A percentile compares a stretch with the other conserved stretches of the same genome.
Evolutionary conservation across 1,140 invertebrate species (phyloP).

Genomic region (Onthophagus taurus): DNA sequence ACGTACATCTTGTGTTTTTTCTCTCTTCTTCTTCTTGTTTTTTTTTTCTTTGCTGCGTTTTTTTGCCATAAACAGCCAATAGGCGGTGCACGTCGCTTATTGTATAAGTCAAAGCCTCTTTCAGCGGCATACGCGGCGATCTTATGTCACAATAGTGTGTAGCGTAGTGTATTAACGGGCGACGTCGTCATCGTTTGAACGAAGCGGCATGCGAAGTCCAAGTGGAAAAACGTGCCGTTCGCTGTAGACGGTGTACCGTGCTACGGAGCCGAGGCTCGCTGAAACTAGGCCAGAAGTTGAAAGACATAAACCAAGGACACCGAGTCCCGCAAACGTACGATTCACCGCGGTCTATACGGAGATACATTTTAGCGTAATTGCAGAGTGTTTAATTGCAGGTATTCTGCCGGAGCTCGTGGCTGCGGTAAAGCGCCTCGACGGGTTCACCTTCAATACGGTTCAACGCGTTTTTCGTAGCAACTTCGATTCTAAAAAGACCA

Average conservation of each 20-base stretch:
- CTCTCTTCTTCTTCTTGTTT: too few species aligned
- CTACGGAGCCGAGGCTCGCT: neutral
- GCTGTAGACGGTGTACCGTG: slow-evolving; percentile 4
- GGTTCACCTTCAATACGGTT: slow-evolving; percentile 11
- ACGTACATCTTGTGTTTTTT: too few species aligned
- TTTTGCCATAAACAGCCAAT: too few species aligned
- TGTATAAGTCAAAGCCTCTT: slow-evolving; percentile 3
- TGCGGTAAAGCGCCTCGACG: slow-evolving; percentile 10
- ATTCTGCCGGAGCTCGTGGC: slow-evolving; percentile 13
- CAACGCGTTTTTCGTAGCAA: slow-evolving; percentile 11
- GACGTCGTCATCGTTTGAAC: neutral
- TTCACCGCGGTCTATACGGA: slow-evolving; percentile 16
- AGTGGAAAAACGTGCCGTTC: neutral
- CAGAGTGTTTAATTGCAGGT: slow-evolving; percentile 17
- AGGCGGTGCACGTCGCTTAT: slow-evolving; percentile 4
- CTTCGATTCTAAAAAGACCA: too few species aligned
- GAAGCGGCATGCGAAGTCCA: slow-evolving; percentile 9
- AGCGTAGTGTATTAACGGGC: slow-evolving; percentile 4
- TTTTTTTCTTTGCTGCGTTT: too few species aligned
- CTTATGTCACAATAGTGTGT: slow-evolving; percentile 17
- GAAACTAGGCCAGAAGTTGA: slow-evolving; percentile 29
- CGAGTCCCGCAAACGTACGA: slow-evolving; percentile 22
- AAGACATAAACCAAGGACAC: slow-evolving; percentile 29
- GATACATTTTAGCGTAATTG: slow-evolving; percentile 17
- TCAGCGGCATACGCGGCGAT: slow-evolving; percentile 6